Base-by-base conservation (phyloP, 1,140 invertebrate species). In the Halyomorpha halys region DNA sequence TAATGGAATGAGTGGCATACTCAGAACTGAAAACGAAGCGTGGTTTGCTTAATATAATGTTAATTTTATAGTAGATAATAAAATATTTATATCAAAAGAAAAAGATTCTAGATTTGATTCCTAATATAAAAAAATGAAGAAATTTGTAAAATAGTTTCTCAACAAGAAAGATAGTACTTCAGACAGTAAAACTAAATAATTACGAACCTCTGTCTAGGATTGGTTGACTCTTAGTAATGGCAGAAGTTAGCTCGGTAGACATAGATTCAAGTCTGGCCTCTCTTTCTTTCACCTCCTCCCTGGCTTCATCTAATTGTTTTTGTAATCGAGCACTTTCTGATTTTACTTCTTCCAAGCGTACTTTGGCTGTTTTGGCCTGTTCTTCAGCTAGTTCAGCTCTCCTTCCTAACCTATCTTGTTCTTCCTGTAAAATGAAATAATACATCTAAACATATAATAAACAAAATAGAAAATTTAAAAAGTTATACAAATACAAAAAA, bases 391-490 rank as follows among this genome's bases (percentile, higher is more conserved):
- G 82, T 6, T 78, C 74, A 0, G 82, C 74, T 18, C 86, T 74
- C 71, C 87, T 82, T 63, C 83, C 79, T 72, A 87, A 87, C 59
- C 83, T 76, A 71, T 88, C 86, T 72, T 89, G 85, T 74, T 89
- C 86, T 72, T 89, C 86, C 65, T 70, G 23, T 30, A 64, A 67
- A 18, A 16, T 6, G 27, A 30, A 30, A 8, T 53, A 30, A 14
- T 5, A 18, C 30, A 62, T 6, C 5, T 8, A 53, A 49, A 18
- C 19, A 6, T 21, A 53, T 15, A 53, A 53, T 21, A 4, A n/a
- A 53, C 18, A 21, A 3, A 3, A 49, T 11, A 18, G 47, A 18
- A 49, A 49, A n/a, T 49, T 4, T n/a, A 49, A 49, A n/a, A n/a
- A n/a, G n/a, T n/a, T n/a, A n/a, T n/a, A n/a, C n/a, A n/a, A n/a